phyloP scores from a whole-genome alignment of 2,888 invertebrate genomes.

The Teinopalpus imperialis region DNA sequence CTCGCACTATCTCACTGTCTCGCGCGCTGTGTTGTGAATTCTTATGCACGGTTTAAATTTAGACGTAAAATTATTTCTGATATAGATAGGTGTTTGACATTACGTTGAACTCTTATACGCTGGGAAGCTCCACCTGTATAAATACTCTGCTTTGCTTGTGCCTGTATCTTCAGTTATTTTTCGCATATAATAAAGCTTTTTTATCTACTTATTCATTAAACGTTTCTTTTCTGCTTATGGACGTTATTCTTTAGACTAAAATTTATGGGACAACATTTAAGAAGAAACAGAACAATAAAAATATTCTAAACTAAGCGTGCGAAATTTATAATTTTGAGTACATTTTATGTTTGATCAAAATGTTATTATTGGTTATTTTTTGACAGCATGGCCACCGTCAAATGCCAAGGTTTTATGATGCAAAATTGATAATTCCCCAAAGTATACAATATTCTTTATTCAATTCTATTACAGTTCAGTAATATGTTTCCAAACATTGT shows the following conservation, averaged over 20 bases:
- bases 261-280: no score
- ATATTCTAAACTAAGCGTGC: no score
- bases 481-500: no score
- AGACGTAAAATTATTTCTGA: conserved; percentile 79
- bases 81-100: conserved; percentile 82
- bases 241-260: no score
- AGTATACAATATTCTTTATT: neutral
- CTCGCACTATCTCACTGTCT: conserved; percentile 81
- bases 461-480: no score
- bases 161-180: conserved; percentile 24
- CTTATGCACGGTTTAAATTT: conserved; percentile 80
- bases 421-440: conserved; percentile 3
- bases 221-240: no score
- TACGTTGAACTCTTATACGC: conserved; percentile 82
- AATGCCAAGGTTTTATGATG: conserved; percentile 5
- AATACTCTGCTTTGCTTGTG: conserved; percentile 54
- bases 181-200: conserved; percentile 31
- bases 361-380: conserved; percentile 4
- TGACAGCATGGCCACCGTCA: conserved; percentile 3
- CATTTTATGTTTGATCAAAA: neutral
- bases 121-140: conserved; percentile 77
- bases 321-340: conserved; percentile 1
- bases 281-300: neutral
- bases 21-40: conserved; percentile 81
- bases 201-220: no score